Base-by-base conservation (phyloP, 1,140 invertebrate genomes). In the Drosophila hydei region DNA sequence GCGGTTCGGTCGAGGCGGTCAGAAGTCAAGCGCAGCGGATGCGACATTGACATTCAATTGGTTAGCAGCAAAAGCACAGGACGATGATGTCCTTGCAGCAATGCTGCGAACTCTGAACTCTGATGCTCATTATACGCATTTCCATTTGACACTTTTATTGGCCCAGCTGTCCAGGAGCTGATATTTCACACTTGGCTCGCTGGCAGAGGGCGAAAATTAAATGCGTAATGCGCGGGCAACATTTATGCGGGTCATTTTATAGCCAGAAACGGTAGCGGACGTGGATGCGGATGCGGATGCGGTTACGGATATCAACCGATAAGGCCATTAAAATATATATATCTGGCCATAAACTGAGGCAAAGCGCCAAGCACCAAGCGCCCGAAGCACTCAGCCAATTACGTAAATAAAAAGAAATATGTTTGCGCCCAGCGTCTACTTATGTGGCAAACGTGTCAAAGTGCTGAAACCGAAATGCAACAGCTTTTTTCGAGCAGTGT, bases 101-200 rank as follows among this genome's bases (percentile, higher is more conserved):
- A n/a, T 18, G 42, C 54, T 18, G 23, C 56, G 60, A 59, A 45
- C 55, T 45, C 54, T 70, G 67, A 56, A 42, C 55, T 43, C 55
- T 65, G 68, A 56, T 77, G 81, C 81, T 87, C 81, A 85, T 87
- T 85, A 87, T 79, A 85, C 83, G 81, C 78, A 75, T 87, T 78
- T 75, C 40, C 77, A 72, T 77, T 87, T 72, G 77, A 87, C 81
- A 87, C 83, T 88, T 87, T 87, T 87, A 88, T 87, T 87, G 81
- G 78, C 83, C 36, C 76, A 67, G 48, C 65, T 69, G 70, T 72
- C 61, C 71, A 56, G 30, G 30, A 38, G 55, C 64, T 77, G 65
- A 77, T 77, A 77, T 77, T 77, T 77, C 72, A 70, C 74, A 70
- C 63, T 76, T 73, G 59, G 45, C 19, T 18, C 38, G 1, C 6